Base-by-base conservation (phyloP, 2,113 vertebrate genomes). In the Sorex fumeus region DNA sequence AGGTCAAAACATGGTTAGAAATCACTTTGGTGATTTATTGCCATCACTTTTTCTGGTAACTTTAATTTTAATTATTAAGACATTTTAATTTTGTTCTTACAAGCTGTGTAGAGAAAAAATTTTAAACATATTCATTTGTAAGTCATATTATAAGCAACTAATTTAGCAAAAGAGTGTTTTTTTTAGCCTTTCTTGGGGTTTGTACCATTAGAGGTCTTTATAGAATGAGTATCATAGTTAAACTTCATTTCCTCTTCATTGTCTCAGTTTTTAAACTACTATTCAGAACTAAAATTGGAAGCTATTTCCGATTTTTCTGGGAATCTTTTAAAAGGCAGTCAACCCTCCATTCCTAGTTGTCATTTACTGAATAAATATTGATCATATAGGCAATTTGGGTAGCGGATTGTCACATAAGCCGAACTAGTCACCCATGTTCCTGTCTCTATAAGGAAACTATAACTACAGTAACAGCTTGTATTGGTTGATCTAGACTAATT, bases 1-100 rank as follows among this genome's bases (percentile, higher is more conserved):
- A 96, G 94, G 94, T 95, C 95, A 75, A 75, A 30, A 79, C 95
- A 34, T 50, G 90, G 87, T 78, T 91, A 95, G 89, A 88, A 91
- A 96, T 92, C 94, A 85, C 93, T 93, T 95, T 32, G 15, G 82
- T 93, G 92, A 93, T 94, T 93, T 95, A 96, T 84, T 91, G 93
- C 93, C 84, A 84, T 86, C 36, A 30, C 88, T 76, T 91, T 88
- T 71, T 74, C 75, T 71, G 28, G 72, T 40, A 72, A 72, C 74
- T 93, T 88, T 88, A 92, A 92, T 81, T 94, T 91, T 82, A 64
- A 95, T 93, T 74, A 95, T 89, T 30, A 92, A 91, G 81, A 53
- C 94, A 32, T 84, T 95, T 95, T 93, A 28, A 92, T 92, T 94
- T 79, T 75, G 21, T 75, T 87, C 85, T 83, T 84, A 82, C 25